Percentiles rank a stretch among this genome's conserved stretches.
phyloP scores from a whole-genome alignment of 2,113 vertebrate genomes.

The Calcarius ornatus region DNA sequence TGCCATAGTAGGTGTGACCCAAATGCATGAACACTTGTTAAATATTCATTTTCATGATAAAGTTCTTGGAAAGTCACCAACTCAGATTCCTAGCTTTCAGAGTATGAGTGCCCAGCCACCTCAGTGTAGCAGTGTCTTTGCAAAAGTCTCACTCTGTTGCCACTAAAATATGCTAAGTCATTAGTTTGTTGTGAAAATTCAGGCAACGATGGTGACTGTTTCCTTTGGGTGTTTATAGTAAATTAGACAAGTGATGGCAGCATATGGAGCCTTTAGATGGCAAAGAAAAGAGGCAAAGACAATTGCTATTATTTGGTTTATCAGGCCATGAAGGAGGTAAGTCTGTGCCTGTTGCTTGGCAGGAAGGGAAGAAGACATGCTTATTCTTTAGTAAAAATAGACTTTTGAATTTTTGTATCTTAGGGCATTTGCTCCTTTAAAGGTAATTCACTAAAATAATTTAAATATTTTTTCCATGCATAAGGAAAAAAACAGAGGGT shows the following conservation, averaged over 20 bases:
- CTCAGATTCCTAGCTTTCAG: not conserved
- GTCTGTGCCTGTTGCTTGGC: accelerated
- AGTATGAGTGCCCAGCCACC: not conserved
- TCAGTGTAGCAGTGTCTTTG: not conserved
- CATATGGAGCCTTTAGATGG: not conserved
- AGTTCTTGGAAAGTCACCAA: not conserved
- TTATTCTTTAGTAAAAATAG: not conserved
- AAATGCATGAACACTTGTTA: not conserved
- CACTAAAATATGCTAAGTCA: not conserved
- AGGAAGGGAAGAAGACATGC: not conserved
- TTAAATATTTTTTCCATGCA: not conserved
- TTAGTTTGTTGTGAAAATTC: not conserved
- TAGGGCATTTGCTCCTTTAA: not conserved
- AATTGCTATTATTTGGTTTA: not conserved
- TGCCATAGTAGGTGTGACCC: not conserved
- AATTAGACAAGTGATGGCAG: not conserved
- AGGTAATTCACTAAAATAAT: not conserved
- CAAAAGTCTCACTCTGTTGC: not conserved
- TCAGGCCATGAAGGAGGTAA: not conserved
- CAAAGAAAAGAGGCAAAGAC: not conserved
- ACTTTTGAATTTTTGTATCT: not conserved
- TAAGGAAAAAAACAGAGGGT: not conserved
- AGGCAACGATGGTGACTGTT: accelerated
- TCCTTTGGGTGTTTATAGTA: not conserved
- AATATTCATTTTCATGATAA: not conserved